Percentiles rank a stretch among this genome's conserved stretches.
Conservation (phyloP, 2,888 invertebrate species). For the Cerastis rubricosa region DNA sequence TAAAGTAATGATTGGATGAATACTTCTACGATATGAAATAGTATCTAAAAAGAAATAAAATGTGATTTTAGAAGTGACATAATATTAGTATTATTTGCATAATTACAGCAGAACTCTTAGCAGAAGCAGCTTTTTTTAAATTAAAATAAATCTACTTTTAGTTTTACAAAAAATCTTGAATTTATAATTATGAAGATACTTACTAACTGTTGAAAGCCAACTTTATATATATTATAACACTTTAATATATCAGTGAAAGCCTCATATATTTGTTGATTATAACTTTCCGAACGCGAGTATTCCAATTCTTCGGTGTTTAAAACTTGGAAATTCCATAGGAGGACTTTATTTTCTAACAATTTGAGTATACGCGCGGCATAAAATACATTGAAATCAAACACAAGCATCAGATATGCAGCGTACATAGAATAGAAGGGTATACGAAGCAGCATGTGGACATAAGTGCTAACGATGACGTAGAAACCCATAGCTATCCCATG, state of each 20-base stretch:
- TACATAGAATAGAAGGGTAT: not conserved
- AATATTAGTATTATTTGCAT: too few relatives aligned
- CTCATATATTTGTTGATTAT: conserved; percentile 25
- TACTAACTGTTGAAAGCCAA: conserved; percentile 11
- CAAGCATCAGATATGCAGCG: not conserved
- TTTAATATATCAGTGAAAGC: conserved; percentile 20
- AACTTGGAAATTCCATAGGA: conserved; percentile 30
- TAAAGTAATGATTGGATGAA: conserved; percentile 1
- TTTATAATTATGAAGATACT: not conserved
- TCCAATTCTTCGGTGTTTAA: conserved; percentile 1
- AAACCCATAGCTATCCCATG: not conserved
- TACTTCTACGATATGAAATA: not conserved
- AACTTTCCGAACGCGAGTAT: not conserved
- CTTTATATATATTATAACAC: conserved; percentile 26
- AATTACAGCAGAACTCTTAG: not conserved
- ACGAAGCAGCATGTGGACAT: not conserved
- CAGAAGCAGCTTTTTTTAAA: not conserved
- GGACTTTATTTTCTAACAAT: conserved; percentile 30
- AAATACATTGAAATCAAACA: conserved; percentile 43
- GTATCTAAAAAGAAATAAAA: conserved; percentile 15
- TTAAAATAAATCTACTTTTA: not conserved
- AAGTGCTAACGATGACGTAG: not conserved
- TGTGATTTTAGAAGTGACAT: too few relatives aligned
- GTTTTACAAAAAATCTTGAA: not conserved
- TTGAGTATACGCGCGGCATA: conserved; percentile 24